These are phyloP conservation scores for Amphipoea lucens DNA, from an alignment of 2,888 invertebrate species.

Conservation along the genomic window DNA sequence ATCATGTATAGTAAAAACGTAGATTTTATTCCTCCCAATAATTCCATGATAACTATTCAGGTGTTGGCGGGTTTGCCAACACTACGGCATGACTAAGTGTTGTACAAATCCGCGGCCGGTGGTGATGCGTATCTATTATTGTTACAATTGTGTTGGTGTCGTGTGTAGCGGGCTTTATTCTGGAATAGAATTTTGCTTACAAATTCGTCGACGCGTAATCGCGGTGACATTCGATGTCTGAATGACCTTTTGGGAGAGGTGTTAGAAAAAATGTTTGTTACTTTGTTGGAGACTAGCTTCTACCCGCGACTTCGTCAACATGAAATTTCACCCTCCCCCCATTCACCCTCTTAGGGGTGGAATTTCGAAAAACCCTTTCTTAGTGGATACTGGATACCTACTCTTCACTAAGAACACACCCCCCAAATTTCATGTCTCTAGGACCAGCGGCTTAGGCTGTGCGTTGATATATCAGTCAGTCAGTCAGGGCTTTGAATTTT, in stretches of 20 bases:
- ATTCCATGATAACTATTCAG: constrained; percentile 67
- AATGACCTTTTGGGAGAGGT: constrained; percentile 44
- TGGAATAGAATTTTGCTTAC: constrained; percentile 62
- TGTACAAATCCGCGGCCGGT: constrained; percentile 52
- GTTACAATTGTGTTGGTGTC: constrained; percentile 73
- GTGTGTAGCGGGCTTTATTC: constrained; percentile 71
- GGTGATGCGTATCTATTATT: constrained; percentile 72
- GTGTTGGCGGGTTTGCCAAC: constrained; percentile 66
- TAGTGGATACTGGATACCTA: too few relatives aligned
- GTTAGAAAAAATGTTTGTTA: background rate
- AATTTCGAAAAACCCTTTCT: too few relatives aligned
- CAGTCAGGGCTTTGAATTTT: too few relatives aligned
- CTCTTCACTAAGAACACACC: too few relatives aligned
- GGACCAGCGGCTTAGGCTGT: too few relatives aligned
- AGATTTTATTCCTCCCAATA: constrained; percentile 59
- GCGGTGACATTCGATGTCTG: constrained; percentile 57
- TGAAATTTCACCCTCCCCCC: too few relatives aligned
- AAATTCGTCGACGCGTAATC: constrained; percentile 48
- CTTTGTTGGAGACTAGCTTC: background rate
- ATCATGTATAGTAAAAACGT: constrained; percentile 3
- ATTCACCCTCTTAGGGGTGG: too few relatives aligned
- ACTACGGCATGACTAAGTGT: constrained; percentile 61
- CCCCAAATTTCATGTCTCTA: too few relatives aligned
- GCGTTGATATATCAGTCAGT: too few relatives aligned
- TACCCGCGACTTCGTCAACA: too few relatives aligned